A percentile compares a stretch with the other conserved stretches of the same genome.
Conservation (phyloP, 2,797 vertebrate genomes). For the Limnodromus scolopaceus region DNA sequence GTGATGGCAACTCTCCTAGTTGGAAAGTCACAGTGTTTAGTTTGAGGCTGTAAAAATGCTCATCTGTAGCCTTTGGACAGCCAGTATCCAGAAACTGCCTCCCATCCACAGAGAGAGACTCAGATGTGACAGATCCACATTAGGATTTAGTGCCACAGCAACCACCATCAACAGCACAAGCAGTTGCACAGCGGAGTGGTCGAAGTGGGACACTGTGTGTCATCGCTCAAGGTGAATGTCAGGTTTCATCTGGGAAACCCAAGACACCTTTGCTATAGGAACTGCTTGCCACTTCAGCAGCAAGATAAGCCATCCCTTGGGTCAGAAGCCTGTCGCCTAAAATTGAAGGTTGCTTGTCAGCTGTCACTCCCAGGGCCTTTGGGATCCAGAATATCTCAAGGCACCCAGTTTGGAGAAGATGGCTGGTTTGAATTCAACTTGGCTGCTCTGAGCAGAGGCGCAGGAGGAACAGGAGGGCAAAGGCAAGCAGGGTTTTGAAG, state of each 20-base stretch:
- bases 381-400: neutral
- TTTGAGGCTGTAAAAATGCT: slow-evolving; percentile 35
- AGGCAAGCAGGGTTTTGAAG: neutral
- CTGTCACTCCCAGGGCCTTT: neutral
- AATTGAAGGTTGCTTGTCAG: neutral
- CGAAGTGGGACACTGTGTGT: fast-evolving
- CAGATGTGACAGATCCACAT: neutral
- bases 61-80: neutral
- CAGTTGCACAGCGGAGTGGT: fast-evolving
- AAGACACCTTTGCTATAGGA: neutral
- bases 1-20: slow-evolving; percentile 18
- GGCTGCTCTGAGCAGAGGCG: fast-evolving
- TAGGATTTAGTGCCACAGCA: neutral
- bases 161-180: neutral
- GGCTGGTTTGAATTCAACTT: neutral
- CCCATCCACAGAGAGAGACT: neutral
- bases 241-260: neutral
- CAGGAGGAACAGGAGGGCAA: neutral
- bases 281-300: fast-evolving
- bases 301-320: neutral
- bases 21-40: slow-evolving; percentile 23
- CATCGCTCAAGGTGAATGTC: neutral
- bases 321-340: neutral
- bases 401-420: neutral
- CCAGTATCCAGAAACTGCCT: neutral